Evolutionary conservation across 1,140 invertebrate genomes (phyloP).

Genomic region (Brachionus paranguensis): DNA sequence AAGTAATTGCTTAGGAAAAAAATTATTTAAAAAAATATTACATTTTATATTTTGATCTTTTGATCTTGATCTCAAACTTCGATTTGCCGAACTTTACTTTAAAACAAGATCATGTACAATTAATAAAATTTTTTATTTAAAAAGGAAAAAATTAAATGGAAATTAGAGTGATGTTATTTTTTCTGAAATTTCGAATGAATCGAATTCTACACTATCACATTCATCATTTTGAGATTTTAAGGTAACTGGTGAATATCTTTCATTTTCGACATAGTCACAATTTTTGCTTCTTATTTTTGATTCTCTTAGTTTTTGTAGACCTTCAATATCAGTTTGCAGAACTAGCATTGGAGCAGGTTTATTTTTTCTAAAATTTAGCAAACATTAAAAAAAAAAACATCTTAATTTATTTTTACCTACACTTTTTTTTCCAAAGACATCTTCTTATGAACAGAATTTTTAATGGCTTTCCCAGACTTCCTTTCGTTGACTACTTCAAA

Average conservation of each 20-base stretch:
- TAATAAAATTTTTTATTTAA: not conserved
- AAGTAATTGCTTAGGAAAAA: no score
- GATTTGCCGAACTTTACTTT: not conserved
- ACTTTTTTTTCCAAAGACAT: not conserved
- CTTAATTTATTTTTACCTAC: not conserved
- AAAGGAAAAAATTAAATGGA: not conserved
- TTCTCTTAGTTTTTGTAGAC: not conserved
- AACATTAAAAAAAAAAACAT: not conserved
- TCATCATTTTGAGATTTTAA: not conserved
- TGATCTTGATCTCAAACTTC: no score
- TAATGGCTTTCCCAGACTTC: not conserved
- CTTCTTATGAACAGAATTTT: not conserved
- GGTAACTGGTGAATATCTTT: not conserved
- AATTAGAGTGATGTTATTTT: not conserved
- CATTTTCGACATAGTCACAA: not conserved
- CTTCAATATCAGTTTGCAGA: constrained; percentile 13
- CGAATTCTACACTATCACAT: not conserved
- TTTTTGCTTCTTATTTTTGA: not conserved
- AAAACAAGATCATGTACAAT: not conserved
- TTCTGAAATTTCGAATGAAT: constrained; percentile 4
- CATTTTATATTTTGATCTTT: no score
- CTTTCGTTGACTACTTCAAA: not conserved
- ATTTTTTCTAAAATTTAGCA: not conserved
- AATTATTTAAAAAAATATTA: no score
- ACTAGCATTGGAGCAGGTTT: not conserved